These are phyloP conservation scores for Phyllotreta cruciferae DNA, from an alignment of 2,888 invertebrate genomes.

Conservation along the genomic window DNA sequence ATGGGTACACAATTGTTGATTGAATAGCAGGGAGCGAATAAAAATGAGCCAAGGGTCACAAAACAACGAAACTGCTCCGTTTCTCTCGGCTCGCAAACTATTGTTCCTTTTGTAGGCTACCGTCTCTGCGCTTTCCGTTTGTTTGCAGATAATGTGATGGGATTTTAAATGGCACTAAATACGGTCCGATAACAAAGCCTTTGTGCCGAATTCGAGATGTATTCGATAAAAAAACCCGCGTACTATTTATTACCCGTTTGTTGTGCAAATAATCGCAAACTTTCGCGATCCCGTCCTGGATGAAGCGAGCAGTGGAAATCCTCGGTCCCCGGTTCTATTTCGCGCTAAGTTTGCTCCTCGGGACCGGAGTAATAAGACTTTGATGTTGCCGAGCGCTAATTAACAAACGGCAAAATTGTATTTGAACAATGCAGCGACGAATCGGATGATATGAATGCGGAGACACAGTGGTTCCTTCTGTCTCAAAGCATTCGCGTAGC, in stretches of 20 bases:
- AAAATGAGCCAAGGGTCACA: conserved; percentile 48
- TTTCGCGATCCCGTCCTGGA: no score
- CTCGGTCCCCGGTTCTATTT: conserved; percentile 28
- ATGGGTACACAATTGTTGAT: conserved; percentile 60
- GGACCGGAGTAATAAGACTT: conserved; percentile 46
- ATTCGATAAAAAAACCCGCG: no score
- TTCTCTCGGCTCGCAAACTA: conserved; percentile 40
- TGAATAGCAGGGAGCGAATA: conserved; percentile 59
- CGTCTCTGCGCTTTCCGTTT: conserved; percentile 45
- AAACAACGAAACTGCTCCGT: conserved; percentile 40
- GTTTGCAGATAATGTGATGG: conserved; percentile 53
- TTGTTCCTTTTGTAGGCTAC: conserved; percentile 48
- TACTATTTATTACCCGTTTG: no score
- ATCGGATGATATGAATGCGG: conserved; percentile 43
- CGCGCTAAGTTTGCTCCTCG: conserved; percentile 43
- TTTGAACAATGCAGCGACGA: conserved; percentile 64
- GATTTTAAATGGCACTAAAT: conserved; percentile 48
- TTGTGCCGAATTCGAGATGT: no score
- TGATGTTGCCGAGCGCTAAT: conserved; percentile 60
- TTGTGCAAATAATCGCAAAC: no score
- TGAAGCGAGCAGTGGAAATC: background rate
- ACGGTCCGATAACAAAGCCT: conserved; percentile 29
- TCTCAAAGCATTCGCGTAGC: conserved; percentile 41
- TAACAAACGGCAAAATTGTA: conserved; percentile 70
- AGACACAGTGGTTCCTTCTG: conserved; percentile 30